phyloP scores from a whole-genome alignment of 2,888 invertebrate species.

The Eucera pruinosa region DNA sequence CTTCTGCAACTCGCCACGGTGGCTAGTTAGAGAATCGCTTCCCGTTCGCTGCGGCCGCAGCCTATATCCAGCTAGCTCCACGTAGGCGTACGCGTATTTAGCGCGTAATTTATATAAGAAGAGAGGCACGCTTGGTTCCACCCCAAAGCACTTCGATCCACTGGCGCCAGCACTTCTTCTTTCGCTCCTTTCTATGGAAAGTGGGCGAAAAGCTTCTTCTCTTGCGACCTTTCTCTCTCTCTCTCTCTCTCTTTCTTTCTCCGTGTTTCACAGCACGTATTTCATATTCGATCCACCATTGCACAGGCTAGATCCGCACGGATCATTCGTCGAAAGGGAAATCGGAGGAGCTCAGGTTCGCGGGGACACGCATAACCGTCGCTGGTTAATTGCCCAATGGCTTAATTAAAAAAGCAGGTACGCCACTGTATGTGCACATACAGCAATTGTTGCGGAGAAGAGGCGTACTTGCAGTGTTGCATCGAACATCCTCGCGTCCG shows the following conservation, averaged over 20 bases:
- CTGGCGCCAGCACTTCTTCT: conserved; percentile 73
- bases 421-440: conserved; percentile 77
- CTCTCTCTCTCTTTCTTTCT: no score
- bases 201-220: not conserved
- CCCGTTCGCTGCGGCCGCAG: conserved; percentile 66
- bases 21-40: conserved; percentile 72
- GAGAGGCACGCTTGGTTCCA: conserved; percentile 83
- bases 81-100: conserved; percentile 78
- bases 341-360: not conserved
- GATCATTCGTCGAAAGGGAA: not conserved
- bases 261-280: not conserved
- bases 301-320: not conserved
- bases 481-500: conserved; percentile 80
- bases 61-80: conserved; percentile 53
- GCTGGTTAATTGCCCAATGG: conserved; percentile 62
- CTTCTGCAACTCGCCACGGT: conserved; percentile 71
- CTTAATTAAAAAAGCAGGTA: conserved; percentile 74
- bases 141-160: conserved; percentile 83
- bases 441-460: conserved; percentile 81
- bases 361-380: not conserved
- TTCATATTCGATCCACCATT: no score
- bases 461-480: conserved; percentile 79
- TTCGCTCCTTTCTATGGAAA: not conserved
- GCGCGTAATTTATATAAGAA: conserved; percentile 83
- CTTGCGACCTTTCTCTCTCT: no score